phyloP scores from a whole-genome alignment of 35 echinoderm and acorn worm genomes.

The Heliocidaris erythrogramma region DNA sequence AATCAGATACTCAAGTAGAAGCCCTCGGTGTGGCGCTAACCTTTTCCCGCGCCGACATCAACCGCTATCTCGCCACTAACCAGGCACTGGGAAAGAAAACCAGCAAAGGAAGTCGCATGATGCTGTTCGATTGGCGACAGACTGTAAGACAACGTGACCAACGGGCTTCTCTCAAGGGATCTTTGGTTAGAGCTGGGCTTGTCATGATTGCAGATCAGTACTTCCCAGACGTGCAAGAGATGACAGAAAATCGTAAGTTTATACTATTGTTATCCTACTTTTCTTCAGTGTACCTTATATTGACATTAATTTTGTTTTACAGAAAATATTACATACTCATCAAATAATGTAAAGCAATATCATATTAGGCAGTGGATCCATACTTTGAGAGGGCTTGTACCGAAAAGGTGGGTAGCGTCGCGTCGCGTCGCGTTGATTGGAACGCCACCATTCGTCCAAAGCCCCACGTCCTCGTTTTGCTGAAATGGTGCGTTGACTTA shows the following conservation, averaged over 20 bases:
- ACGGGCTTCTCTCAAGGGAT: not conserved
- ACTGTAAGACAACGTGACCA: not conserved
- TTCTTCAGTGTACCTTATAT: too few relatives aligned
- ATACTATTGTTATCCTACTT: not conserved
- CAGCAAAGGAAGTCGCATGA: not conserved
- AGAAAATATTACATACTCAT: too few relatives aligned
- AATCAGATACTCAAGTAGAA: not conserved
- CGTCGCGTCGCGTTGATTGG: too few relatives aligned
- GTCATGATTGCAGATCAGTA: constrained; percentile 2
- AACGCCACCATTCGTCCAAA: too few relatives aligned
- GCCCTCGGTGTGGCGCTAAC: not conserved
- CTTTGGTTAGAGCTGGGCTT: not conserved
- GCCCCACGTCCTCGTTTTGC: too few relatives aligned
- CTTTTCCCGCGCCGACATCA: not conserved
- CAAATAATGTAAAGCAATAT: too few relatives aligned
- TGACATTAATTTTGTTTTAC: too few relatives aligned
- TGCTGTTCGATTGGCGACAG: not conserved
- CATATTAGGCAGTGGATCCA: too few relatives aligned
- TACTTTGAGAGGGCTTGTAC: too few relatives aligned
- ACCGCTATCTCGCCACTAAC: not conserved
- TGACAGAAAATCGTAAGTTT: not conserved
- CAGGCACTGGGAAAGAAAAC: not conserved
- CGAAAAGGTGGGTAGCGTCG: too few relatives aligned
- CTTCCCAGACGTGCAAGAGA: not conserved
- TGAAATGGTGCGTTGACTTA: too few relatives aligned